These are phyloP conservation scores for Acanthacorydalis orientalis DNA, from an alignment of 2,888 invertebrate species.

Conservation along the genomic window DNA sequence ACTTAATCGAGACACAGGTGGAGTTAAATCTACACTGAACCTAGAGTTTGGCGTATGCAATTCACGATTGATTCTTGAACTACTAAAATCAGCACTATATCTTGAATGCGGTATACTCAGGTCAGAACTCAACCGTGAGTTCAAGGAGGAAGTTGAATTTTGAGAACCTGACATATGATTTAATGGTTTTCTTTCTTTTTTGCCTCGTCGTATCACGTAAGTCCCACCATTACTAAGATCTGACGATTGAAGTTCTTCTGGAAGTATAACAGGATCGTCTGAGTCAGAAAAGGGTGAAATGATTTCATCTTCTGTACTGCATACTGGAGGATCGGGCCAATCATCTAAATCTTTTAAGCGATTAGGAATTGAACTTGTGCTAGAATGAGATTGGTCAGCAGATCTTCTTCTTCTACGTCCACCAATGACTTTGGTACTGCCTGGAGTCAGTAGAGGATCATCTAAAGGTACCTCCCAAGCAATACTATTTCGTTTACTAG, in stretches of 20 bases:
- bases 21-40: conserved; percentile 50
- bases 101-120: conserved; percentile 40
- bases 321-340: conserved; percentile 56
- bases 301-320: conserved; percentile 47
- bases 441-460: conserved; percentile 51
- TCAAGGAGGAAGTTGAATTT: conserved; percentile 37
- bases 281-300: conserved; percentile 54
- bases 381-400: conserved; percentile 41
- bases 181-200: conserved; percentile 48
- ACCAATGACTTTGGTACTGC: conserved; percentile 47
- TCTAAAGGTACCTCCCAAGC: conserved; percentile 74
- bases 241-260: conserved; percentile 20
- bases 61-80: conserved; percentile 36
- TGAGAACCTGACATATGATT: conserved; percentile 37
- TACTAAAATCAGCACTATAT: conserved; percentile 36
- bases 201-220: conserved; percentile 64
- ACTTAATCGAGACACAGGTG: conserved; percentile 35
- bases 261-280: conserved; percentile 18
- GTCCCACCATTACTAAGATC: conserved; percentile 49
- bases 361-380: conserved; percentile 56
- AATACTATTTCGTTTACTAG: conserved; percentile 62
- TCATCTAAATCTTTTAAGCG: conserved; percentile 48
- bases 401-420: conserved; percentile 37
- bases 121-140: conserved; percentile 44
- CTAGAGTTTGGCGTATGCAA: conserved; percentile 44